Conservation (phyloP, 1,140 invertebrate species). For the Orchesella cincta region DNA sequence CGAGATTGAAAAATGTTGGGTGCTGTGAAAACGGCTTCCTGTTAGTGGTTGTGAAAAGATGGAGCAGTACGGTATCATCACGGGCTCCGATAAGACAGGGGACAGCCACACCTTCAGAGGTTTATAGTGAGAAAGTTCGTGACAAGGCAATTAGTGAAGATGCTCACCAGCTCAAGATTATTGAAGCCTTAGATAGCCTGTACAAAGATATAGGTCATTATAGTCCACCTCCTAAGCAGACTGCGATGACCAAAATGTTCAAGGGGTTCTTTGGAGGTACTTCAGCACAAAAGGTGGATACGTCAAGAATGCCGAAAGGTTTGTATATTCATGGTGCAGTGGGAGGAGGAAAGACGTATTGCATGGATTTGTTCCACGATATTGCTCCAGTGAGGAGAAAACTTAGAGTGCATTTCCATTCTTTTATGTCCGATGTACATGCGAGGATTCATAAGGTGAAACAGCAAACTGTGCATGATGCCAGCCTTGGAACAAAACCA, state of each 20-base stretch:
- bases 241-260: constrained; percentile 45
- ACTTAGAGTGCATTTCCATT: constrained; percentile 89
- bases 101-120: constrained; percentile 2
- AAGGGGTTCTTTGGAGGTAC: constrained; percentile 24
- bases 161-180: constrained; percentile 69
- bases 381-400: constrained; percentile 68
- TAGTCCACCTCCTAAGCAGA: constrained; percentile 57
- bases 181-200: constrained; percentile 68
- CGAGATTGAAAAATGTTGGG: too few species aligned
- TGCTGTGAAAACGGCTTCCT: too few species aligned
- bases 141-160: constrained; percentile 67
- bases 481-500: constrained; percentile 64
- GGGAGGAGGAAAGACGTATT: constrained; percentile 95
- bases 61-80: too few species aligned
- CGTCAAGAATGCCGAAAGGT: constrained; percentile 67
- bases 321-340: constrained; percentile 82
- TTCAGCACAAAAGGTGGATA: constrained; percentile 55
- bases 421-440: constrained; percentile 97
- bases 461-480: constrained; percentile 65
- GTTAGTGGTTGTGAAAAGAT: too few species aligned
- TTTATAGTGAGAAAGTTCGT: constrained; percentile 56
- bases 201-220: constrained; percentile 68
- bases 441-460: constrained; percentile 79
- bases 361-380: constrained; percentile 97
- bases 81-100: not conserved